Evolutionary conservation across 2,797 vertebrate genomes (phyloP), one percentile per base, ranked within the genome.

Genomic region (Benthosema pterotum): DNA sequence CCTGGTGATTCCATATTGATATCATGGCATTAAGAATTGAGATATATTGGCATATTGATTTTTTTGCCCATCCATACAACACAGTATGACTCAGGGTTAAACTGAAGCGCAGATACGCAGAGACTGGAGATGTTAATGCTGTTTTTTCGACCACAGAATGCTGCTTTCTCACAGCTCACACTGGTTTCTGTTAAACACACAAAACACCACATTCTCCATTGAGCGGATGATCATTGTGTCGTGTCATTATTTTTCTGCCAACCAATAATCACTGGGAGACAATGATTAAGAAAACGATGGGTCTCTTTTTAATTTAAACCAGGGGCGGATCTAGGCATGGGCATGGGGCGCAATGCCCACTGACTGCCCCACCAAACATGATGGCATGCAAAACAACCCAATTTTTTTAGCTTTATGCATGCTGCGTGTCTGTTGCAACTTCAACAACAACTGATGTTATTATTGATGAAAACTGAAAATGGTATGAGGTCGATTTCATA

Each of bases 281-380:
- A 69, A 74, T 42, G 18, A 52, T 15, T 32, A 56, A 73, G 51
- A 43, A 56, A 73, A 52, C 4, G 59, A 58, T 62, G 67, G 49
- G 22, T 59, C 48, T 62, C n/a, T n/a, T n/a, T n/a, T n/a, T n/a
- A n/a, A n/a, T n/a, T n/a, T n/a, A n/a, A n/a, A n/a, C n/a, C n/a
- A n/a, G 55, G 19, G 5, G 63, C 11, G 9, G 6, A 5, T 28
- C 7, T 8, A 32, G 7, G 32, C 32, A 32, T 6, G 9, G 32
- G 32, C 9, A 32, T 6, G 32, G 22, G 62, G 63, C 63, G 56
- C 52, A 48, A 55, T 42, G 56, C 62, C 18, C 22, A 25, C 3
- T 25, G 3, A 3, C 22, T 25, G 22, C n/a, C n/a, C n/a, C n/a
- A n/a, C n/a, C n/a, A n/a, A n/a, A n/a, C n/a, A n/a, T n/a, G n/a